phyloP scores from a whole-genome alignment of 2,113 vertebrate species.

The Symphodus melops region DNA sequence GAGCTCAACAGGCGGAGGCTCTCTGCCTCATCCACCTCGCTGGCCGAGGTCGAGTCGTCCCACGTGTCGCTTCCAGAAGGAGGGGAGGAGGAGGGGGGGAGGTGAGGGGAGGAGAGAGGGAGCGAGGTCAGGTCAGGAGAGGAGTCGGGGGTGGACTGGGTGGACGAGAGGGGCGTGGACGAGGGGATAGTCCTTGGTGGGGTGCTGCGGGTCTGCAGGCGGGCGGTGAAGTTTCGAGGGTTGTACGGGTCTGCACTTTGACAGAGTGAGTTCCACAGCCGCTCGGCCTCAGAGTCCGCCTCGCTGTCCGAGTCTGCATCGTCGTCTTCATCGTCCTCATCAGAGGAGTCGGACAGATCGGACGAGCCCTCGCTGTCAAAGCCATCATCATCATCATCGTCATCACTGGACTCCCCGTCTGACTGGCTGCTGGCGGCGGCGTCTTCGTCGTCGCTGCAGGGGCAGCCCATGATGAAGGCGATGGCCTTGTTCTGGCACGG shows the following conservation, averaged over 20 bases:
- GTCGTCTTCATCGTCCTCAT: constrained; percentile 41
- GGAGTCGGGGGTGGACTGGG: constrained; percentile 49
- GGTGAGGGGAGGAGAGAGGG: constrained; percentile 35
- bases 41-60: constrained; percentile 72
- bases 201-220: constrained; percentile 73
- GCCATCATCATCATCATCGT: constrained; percentile 87
- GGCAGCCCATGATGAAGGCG: constrained; percentile 93
- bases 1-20: constrained; percentile 88
- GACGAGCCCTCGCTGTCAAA: constrained; percentile 89
- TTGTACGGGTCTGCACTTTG: constrained; percentile 88
- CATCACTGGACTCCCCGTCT: constrained; percentile 78
- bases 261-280: constrained; percentile 88
- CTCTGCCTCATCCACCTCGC: constrained; percentile 87
- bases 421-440: constrained; percentile 77
- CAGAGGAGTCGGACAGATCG: constrained; percentile 77
- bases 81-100: constrained; percentile 30
- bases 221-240: constrained; percentile 90
- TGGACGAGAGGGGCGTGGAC: constrained; percentile 49
- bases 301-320: constrained; percentile 50
- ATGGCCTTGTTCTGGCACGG: constrained; percentile 90
- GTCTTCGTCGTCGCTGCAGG: constrained; percentile 81
- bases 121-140: constrained; percentile 7
- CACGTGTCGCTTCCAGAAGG: constrained; percentile 38
- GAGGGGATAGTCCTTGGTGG: constrained; percentile 23
- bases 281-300: constrained; percentile 77